Conservation (phyloP, 1,140 invertebrate genomes). For the Cephus cinctus region DNA sequence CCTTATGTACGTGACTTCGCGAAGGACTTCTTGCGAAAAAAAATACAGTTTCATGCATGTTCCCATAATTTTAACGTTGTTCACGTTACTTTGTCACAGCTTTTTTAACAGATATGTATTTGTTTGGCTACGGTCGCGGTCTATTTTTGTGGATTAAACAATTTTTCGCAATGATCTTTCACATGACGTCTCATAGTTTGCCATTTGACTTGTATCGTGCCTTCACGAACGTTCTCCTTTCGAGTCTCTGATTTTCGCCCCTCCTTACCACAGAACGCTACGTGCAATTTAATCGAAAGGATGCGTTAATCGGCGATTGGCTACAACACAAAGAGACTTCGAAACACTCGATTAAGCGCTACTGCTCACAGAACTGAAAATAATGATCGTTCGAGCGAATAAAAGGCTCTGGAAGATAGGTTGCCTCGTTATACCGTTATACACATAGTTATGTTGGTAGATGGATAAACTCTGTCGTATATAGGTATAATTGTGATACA, state of each 20-base stretch:
- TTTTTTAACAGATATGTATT: background rate
- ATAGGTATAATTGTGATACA: too few relatives aligned
- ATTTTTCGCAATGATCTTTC: background rate
- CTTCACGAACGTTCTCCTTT: background rate
- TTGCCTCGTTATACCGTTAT: too few relatives aligned
- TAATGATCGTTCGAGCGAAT: too few relatives aligned
- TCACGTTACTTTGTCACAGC: background rate
- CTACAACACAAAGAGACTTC: too few relatives aligned
- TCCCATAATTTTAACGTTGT: conserved; percentile 17
- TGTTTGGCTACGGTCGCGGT: background rate
- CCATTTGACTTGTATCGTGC: background rate
- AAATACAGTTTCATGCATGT: background rate
- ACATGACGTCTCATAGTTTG: background rate
- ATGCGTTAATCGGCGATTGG: too few relatives aligned
- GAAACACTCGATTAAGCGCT: too few relatives aligned
- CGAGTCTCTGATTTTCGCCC: background rate
- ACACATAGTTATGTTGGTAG: too few relatives aligned
- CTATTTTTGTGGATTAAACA: background rate
- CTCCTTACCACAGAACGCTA: too few relatives aligned
- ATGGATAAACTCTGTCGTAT: too few relatives aligned
- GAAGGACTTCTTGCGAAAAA: background rate
- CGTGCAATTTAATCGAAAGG: too few relatives aligned
- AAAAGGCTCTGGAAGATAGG: too few relatives aligned
- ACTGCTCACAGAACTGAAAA: too few relatives aligned
- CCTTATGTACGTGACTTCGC: conserved; percentile 4